Percentiles rank a stretch among this genome's conserved stretches.
Evolutionary conservation across 2,888 invertebrate genomes (phyloP).

Genomic region (Heliconius ismenius): DNA sequence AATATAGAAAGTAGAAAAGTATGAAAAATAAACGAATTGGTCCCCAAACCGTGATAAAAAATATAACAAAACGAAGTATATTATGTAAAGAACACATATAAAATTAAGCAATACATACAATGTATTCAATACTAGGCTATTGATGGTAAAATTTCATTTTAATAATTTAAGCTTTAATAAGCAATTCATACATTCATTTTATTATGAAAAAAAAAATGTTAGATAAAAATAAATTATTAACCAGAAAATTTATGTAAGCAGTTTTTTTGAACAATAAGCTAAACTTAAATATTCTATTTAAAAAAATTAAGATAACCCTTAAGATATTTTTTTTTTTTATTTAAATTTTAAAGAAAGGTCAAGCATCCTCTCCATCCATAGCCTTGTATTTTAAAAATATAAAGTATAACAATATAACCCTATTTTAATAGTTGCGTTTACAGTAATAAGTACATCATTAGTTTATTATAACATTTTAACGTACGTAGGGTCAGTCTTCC

Average conservation of each 20-base stretch:
- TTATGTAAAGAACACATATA: constrained; percentile 8
- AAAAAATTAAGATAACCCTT: neutral
- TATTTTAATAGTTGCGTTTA: constrained; percentile 27
- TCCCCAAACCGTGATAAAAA: constrained; percentile 44
- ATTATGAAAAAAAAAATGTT: neutral
- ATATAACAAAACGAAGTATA: neutral
- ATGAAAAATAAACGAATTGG: constrained; percentile 44
- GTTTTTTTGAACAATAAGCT: no score
- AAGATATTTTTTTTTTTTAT: neutral
- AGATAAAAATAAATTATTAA: no score
- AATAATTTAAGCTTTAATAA: neutral
- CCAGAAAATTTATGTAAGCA: no score
- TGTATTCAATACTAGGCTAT: constrained; percentile 3
- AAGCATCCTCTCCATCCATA: neutral
- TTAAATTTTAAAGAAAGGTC: neutral
- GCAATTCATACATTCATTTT: neutral
- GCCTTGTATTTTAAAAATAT: constrained; percentile 2
- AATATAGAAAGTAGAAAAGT: constrained; percentile 32
- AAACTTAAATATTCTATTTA: no score
- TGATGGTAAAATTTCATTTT: neutral
- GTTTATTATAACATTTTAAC: constrained; percentile 59
- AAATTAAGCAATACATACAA: constrained; percentile 5
- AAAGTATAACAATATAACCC: constrained; percentile 20
- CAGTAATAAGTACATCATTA: constrained; percentile 66
- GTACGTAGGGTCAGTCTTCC: constrained; percentile 67